A percentile compares a stretch with the other conserved stretches of the same genome.
These are phyloP conservation scores for Rhynchotus rufescens DNA, from an alignment of 2,797 vertebrate species.

Conservation along the genomic window DNA sequence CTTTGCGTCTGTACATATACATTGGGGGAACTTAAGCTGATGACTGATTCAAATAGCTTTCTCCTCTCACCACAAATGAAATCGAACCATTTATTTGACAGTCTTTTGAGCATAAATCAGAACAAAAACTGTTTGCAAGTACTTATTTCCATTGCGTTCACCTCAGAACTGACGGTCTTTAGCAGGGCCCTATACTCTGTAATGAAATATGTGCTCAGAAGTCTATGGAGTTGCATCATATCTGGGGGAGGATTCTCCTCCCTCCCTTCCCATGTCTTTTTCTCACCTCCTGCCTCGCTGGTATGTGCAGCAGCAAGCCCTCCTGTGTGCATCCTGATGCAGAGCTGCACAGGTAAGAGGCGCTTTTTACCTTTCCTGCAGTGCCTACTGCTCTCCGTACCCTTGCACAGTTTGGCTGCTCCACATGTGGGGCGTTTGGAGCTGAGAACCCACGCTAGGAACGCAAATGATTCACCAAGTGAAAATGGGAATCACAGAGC, in stretches of 20 bases:
- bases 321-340: not conserved
- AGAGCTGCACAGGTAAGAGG: not conserved
- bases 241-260: not conserved
- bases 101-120: not conserved
- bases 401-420: fast-evolving
- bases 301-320: not conserved
- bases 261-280: not conserved
- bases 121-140: not conserved
- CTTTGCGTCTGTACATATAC: not conserved
- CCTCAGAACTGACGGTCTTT: not conserved
- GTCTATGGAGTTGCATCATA: not conserved
- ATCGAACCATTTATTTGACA: not conserved
- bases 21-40: not conserved
- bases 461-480: not conserved
- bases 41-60: not conserved
- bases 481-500: not conserved
- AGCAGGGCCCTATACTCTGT: not conserved
- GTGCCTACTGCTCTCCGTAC: not conserved
- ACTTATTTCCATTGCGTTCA: not conserved
- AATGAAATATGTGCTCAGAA: not conserved
- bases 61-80: not conserved
- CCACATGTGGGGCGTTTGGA: not conserved
- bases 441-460: not conserved
- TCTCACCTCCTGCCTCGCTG: not conserved
- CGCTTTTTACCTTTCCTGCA: not conserved